phyloP scores from a whole-genome alignment of 2,113 vertebrate species.

The Lamprologus lemairii region DNA sequence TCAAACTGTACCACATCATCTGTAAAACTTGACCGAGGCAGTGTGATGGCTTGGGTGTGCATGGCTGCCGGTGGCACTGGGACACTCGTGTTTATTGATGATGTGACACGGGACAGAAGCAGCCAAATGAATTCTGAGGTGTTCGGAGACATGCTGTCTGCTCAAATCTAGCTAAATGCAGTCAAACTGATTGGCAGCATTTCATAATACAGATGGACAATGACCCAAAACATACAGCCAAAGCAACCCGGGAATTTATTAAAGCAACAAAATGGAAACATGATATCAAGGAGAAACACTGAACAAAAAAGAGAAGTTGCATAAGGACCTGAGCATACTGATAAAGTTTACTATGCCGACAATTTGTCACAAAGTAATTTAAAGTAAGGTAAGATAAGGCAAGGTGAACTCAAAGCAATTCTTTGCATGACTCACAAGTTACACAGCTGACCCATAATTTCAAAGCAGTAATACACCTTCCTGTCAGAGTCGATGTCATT shows the following conservation, averaged over 20 bases:
- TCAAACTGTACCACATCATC: background rate
- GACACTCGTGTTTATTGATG: background rate
- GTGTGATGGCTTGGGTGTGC: background rate
- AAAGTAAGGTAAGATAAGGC: background rate
- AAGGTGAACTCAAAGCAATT: background rate
- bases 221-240: background rate
- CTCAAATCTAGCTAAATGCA: background rate
- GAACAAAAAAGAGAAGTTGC: background rate
- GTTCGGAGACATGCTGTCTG: background rate
- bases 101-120: background rate
- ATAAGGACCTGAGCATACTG: background rate
- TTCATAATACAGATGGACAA: background rate
- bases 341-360: background rate
- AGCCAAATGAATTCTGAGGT: background rate
- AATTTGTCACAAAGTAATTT: slow-evolving; percentile 8
- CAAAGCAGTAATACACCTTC: background rate
- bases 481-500: background rate
- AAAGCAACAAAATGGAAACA: background rate
- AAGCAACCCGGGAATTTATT: background rate
- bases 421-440: background rate
- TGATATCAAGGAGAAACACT: background rate
- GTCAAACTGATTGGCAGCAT: background rate
- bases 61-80: background rate
- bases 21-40: background rate
- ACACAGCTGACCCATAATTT: background rate